Conservation (phyloP, 2,888 invertebrate genomes). For the Tanytarsus gracilentus region DNA sequence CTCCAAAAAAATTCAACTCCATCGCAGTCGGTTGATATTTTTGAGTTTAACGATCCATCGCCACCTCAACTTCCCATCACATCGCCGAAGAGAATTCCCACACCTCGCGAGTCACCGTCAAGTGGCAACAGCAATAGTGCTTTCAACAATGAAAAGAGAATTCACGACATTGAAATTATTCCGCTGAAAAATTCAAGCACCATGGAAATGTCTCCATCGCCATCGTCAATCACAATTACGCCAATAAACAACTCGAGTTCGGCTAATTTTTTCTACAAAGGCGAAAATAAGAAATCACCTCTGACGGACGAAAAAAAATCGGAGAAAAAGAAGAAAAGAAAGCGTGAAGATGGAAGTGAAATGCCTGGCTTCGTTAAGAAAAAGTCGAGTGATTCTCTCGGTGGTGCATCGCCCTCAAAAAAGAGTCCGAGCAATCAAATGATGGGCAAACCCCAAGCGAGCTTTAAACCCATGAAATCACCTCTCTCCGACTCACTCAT, state of each 20-base stretch:
- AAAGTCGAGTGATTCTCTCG: not conserved
- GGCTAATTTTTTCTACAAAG: conserved; percentile 43
- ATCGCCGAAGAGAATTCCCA: conserved; percentile 8
- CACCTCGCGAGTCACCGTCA: not conserved
- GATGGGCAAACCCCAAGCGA: conserved; percentile 7
- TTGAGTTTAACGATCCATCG: conserved; percentile 23
- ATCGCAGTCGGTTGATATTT: conserved; percentile 2
- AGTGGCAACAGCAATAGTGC: not conserved
- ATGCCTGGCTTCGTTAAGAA: conserved; percentile 49
- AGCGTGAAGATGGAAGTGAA: conserved; percentile 67
- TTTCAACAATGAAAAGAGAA: not conserved
- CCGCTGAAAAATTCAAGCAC: not conserved
- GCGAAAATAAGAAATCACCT: conserved; percentile 41
- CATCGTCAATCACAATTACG: not conserved
- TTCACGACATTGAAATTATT: conserved; percentile 13
- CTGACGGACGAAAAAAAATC: conserved; percentile 44
- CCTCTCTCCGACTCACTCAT: not conserved
- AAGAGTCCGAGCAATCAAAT: not conserved
- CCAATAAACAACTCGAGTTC: conserved; percentile 40
- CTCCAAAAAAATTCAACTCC: not conserved
- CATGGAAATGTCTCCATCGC: not conserved
- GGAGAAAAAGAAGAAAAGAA: conserved; percentile 69
- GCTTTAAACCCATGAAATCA: conserved; percentile 12
- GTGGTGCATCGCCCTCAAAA: not conserved
- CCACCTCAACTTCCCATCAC: conserved; percentile 3